These are phyloP conservation scores for Drosophila lacertosa DNA, from an alignment of 1,140 invertebrate species.

Conservation along the genomic window DNA sequence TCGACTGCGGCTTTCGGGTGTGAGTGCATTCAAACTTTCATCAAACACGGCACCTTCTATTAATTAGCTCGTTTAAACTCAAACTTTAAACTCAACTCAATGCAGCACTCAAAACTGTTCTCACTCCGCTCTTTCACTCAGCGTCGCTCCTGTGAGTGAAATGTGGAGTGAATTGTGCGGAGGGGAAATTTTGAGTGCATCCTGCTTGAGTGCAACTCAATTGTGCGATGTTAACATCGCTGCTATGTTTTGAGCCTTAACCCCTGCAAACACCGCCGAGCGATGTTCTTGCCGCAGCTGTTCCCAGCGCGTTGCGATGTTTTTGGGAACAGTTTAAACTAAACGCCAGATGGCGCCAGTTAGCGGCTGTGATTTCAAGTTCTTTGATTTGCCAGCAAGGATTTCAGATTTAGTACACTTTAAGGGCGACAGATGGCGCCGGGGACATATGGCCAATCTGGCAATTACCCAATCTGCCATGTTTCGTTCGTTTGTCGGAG, in stretches of 20 bases:
- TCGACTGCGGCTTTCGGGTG: slow-evolving; percentile 18
- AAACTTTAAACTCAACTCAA: slow-evolving; percentile 17
- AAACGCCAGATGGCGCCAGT: slow-evolving; percentile 44
- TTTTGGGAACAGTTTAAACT: neutral
- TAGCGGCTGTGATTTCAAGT: slow-evolving; percentile 24
- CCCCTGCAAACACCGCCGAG: slow-evolving; percentile 8
- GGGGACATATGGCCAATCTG: neutral
- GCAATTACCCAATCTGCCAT: neutral
- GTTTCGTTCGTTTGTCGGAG: neutral
- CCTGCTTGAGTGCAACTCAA: slow-evolving; percentile 40
- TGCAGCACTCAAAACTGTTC: slow-evolving; percentile 11
- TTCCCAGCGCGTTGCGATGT: slow-evolving; percentile 40
- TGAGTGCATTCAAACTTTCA: slow-evolving; percentile 33
- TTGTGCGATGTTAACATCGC: slow-evolving; percentile 47
- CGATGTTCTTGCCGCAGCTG: slow-evolving; percentile 8
- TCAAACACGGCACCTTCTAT: too few relatives aligned
- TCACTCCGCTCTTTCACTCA: slow-evolving; percentile 16
- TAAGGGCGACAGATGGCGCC: slow-evolving; percentile 16
- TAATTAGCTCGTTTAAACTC: slow-evolving; percentile 79
- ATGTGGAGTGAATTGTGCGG: neutral
- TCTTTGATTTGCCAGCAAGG: slow-evolving; percentile 6
- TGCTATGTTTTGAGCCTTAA: neutral
- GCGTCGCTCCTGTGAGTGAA: slow-evolving; percentile 22
- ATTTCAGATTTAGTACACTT: slow-evolving; percentile 5
- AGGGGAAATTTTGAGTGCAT: slow-evolving; percentile 42